phyloP scores from a whole-genome alignment of 1,140 invertebrate genomes.

The Drosophila sp. region DNA sequence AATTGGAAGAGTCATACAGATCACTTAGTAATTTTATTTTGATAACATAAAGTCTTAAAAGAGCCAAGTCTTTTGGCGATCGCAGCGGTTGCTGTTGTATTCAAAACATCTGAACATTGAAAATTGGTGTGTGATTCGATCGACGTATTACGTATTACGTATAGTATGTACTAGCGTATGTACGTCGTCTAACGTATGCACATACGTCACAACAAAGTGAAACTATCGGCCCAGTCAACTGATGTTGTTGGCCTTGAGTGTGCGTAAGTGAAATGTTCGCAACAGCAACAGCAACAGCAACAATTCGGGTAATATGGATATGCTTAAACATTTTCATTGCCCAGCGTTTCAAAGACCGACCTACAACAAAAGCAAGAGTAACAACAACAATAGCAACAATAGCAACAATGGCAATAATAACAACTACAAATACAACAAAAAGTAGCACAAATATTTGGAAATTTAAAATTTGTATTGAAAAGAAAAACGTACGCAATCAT shows the following conservation, averaged over 20 bases:
- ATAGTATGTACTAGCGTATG: no score
- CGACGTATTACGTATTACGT: background rate
- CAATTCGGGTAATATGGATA: conserved; percentile 36
- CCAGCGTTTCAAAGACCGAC: conserved; percentile 38
- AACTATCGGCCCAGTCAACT: conserved; percentile 36
- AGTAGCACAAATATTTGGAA: conserved; percentile 76
- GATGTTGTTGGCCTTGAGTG: conserved; percentile 47
- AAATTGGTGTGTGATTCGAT: conserved; percentile 1
- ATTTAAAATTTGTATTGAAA: conserved; percentile 64
- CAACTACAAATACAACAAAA: conserved; percentile 39
- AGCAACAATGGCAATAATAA: conserved; percentile 16
- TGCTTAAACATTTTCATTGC: conserved; percentile 56
- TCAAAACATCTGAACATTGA: conserved; percentile 1
- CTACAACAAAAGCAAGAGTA: conserved; percentile 16
- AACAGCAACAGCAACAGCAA: conserved; percentile 38
- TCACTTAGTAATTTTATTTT: background rate
- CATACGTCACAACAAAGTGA: conserved; percentile 47
- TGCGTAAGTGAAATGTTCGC: conserved; percentile 57
- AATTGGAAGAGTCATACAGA: background rate
- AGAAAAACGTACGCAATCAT: conserved; percentile 43
- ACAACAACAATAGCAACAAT: conserved; percentile 14
- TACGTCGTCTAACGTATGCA: background rate
- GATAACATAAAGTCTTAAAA: conserved; percentile 1
- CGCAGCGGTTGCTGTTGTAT: background rate
- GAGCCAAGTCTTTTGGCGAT: background rate